Conservation (phyloP, 2,797 vertebrate genomes). For the Luscinia luscinia region DNA sequence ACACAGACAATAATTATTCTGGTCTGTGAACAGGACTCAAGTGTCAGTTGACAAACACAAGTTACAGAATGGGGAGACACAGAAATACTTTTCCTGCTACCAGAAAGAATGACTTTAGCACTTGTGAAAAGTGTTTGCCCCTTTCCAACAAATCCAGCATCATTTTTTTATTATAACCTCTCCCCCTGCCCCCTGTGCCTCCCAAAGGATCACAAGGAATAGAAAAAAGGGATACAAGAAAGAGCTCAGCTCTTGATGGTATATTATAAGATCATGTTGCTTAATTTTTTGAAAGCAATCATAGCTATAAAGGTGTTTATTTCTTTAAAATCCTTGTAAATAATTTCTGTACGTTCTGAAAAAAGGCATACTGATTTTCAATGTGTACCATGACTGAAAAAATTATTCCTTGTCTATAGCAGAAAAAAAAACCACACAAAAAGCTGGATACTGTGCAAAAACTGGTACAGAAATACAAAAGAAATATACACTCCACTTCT, state of each 20-base stretch:
- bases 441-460: no score
- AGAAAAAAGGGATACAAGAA: neutral
- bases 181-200: neutral
- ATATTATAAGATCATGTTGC: neutral
- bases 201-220: neutral
- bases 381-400: no score
- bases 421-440: no score
- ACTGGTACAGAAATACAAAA: no score
- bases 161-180: neutral
- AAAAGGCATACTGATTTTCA: neutral
- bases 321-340: constrained; percentile 8
- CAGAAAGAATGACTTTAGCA: neutral
- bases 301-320: neutral
- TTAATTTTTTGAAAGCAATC: neutral
- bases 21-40: neutral
- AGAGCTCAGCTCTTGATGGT: neutral
- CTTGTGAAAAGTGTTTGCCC: neutral
- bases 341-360: neutral
- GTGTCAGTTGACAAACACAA: neutral
- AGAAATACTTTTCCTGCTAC: neutral
- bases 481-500: no score
- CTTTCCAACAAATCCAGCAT: neutral
- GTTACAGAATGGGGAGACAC: neutral
- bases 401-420: no score
- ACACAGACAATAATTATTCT: neutral